These are phyloP conservation scores for Apotomis capreana DNA, from an alignment of 2,888 invertebrate species.

Conservation along the genomic window DNA sequence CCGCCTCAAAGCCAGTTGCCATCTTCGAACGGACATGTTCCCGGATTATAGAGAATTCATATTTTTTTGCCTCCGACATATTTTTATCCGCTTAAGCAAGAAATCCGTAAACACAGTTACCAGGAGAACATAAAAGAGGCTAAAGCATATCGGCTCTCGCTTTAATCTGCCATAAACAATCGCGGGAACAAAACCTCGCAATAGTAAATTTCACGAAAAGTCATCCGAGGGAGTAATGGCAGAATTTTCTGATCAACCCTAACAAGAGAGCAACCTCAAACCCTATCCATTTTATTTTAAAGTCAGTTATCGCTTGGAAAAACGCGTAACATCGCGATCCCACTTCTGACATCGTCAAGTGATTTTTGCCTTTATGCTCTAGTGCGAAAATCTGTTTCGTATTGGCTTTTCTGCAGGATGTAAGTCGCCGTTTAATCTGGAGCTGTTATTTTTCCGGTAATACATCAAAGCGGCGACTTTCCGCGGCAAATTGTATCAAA, in stretches of 20 bases:
- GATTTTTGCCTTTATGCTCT: constrained; percentile 28
- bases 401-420: constrained; percentile 47
- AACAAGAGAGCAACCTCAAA: not conserved
- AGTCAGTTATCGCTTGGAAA: constrained; percentile 15
- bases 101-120: constrained; percentile 63
- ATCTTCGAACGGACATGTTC: constrained; percentile 16
- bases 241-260: constrained; percentile 61
- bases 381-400: constrained; percentile 41
- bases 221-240: constrained; percentile 69
- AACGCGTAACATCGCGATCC: constrained; percentile 9
- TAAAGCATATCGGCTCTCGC: constrained; percentile 61
- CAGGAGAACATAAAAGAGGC: constrained; percentile 58
- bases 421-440: constrained; percentile 66
- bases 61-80: constrained; percentile 54
- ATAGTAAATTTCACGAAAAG: constrained; percentile 69
- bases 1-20: constrained; percentile 16
- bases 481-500: constrained; percentile 76
- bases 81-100: constrained; percentile 65
- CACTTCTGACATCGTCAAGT: constrained; percentile 30
- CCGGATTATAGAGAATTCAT: constrained; percentile 32
- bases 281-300: not conserved
- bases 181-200: constrained; percentile 65
- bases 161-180: constrained; percentile 74
- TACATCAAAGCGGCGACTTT: constrained; percentile 73
- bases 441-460: constrained; percentile 74